Base-by-base conservation (phyloP, 2,113 vertebrate species). In the Castor canadensis region DNA sequence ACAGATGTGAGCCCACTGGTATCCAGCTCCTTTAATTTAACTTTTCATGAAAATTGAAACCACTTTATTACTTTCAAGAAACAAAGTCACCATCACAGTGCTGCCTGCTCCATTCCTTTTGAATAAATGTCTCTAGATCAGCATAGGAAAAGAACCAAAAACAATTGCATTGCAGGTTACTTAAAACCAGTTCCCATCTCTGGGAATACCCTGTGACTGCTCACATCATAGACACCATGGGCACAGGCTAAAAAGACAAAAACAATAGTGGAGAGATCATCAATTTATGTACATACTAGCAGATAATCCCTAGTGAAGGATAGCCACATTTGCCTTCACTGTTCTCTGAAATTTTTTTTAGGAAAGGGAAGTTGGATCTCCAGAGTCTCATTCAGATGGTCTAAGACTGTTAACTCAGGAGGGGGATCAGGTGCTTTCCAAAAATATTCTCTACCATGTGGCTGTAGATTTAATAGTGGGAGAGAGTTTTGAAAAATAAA, bases 161-260 rank as follows among this genome's bases (percentile, higher is more conserved):
- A 98, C 95, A 97, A 88, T 97, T 96, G 96, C 72, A 93, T 95
- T 17, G 72, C 86, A 80, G 95, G 96, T 98, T 98, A 97, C 71
- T 81, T 98, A 95, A 98, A 98, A 96, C 94, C 81, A 97, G 93
- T 98, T 98, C 98, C 98, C 96, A 96, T 98, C 96, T 97, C 97
- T 98, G 79, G 62, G 95, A 98, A 98, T 98, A 98, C 97, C 97
- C 98, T 98, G 97, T 97, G 97, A 96, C 97, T 98, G 96, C 96
- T 98, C 95, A 98, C 72, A 95, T 98, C 94, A 96, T 96, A 97
- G 3, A 64, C 87, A 97, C 93, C 85, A 79, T 96, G 85, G 87
- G 73, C 97, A 87, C 73, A 97, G 96, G 67, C 77, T 97, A 97
- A 94, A 98, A 94, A 95, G 84, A 97, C 92, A 97, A 97, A 96